phyloP scores from a whole-genome alignment of 2,797 vertebrate genomes.

The Neosilurus hyrtlii region DNA sequence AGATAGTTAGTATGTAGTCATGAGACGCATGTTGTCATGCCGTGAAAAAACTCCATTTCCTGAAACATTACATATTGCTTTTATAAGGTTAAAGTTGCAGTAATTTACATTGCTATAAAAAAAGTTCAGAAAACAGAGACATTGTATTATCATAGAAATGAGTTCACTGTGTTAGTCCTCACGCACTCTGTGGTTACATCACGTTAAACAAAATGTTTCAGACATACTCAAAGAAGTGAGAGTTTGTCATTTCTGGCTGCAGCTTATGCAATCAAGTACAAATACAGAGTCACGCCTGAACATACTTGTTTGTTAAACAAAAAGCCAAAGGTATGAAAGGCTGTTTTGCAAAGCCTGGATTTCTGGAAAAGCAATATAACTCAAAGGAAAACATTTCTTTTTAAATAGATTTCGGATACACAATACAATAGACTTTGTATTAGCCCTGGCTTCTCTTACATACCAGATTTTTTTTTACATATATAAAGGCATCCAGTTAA shows the following conservation, averaged over 20 bases:
- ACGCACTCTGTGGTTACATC: neutral
- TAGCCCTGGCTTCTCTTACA: neutral
- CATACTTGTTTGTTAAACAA: conserved; percentile 33
- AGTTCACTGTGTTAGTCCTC: conserved; percentile 15
- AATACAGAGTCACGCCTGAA: conserved; percentile 8
- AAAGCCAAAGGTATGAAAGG: conserved; percentile 20
- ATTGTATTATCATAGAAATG: conserved; percentile 22
- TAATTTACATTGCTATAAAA: conserved; percentile 14
- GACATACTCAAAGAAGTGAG: conserved; percentile 25
- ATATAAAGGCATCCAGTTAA: neutral
- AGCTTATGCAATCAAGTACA: conserved; percentile 27
- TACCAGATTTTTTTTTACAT: neutral
- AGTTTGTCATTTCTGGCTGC: conserved; percentile 43
- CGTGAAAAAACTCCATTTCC: conserved; percentile 3
- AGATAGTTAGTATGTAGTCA: conserved; percentile 26
- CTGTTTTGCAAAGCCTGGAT: conserved; percentile 26
- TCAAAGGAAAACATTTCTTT: conserved; percentile 37
- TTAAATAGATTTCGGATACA: neutral
- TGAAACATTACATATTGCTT: conserved; percentile 30
- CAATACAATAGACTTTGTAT: neutral
- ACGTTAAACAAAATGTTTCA: conserved; percentile 25
- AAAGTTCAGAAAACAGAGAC: conserved; percentile 5
- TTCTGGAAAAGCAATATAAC: conserved; percentile 45
- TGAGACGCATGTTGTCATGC: neutral
- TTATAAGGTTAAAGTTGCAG: conserved; percentile 31